Evolutionary conservation across 2,888 invertebrate species (phyloP).

Genomic region (Tenthredo distinguenda): DNA sequence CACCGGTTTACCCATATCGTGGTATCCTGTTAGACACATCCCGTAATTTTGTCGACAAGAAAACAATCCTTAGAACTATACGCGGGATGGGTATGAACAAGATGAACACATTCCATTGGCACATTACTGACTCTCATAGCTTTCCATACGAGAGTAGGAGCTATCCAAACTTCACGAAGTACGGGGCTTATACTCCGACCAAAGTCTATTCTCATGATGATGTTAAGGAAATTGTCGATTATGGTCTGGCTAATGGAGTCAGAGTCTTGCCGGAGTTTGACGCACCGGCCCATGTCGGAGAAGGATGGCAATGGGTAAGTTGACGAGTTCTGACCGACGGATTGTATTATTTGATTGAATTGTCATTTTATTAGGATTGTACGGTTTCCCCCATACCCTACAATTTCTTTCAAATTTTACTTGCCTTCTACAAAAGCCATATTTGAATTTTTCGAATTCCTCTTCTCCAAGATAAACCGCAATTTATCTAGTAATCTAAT

Average conservation of each 20-base stretch:
- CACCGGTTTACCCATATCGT: constrained; percentile 92
- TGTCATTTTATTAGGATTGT: neutral
- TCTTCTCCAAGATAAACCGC: neutral
- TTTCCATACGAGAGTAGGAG: constrained; percentile 91
- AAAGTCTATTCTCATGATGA: constrained; percentile 81
- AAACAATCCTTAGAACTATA: constrained; percentile 87
- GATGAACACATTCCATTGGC: constrained; percentile 97
- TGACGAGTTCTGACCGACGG: constrained; percentile 80
- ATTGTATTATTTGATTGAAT: constrained; percentile 54
- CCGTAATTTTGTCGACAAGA: constrained; percentile 90
- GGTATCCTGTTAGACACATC: constrained; percentile 95
- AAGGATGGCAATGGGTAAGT: constrained; percentile 86
- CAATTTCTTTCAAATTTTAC: neutral
- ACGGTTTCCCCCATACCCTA: neutral
- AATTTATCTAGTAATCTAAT: no score
- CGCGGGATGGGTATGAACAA: constrained; percentile 95
- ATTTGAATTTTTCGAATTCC: neutral
- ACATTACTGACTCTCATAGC: constrained; percentile 95
- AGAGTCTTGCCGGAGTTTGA: constrained; percentile 95
- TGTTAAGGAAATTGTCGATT: constrained; percentile 82
- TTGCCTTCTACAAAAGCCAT: no score
- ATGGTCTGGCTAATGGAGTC: constrained; percentile 88
- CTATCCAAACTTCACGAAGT: constrained; percentile 85
- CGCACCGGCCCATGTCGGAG: constrained; percentile 94
- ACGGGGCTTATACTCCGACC: constrained; percentile 89